Evolutionary conservation across 1,140 invertebrate genomes (phyloP).

Genomic region (Gerris buenoi): DNA sequence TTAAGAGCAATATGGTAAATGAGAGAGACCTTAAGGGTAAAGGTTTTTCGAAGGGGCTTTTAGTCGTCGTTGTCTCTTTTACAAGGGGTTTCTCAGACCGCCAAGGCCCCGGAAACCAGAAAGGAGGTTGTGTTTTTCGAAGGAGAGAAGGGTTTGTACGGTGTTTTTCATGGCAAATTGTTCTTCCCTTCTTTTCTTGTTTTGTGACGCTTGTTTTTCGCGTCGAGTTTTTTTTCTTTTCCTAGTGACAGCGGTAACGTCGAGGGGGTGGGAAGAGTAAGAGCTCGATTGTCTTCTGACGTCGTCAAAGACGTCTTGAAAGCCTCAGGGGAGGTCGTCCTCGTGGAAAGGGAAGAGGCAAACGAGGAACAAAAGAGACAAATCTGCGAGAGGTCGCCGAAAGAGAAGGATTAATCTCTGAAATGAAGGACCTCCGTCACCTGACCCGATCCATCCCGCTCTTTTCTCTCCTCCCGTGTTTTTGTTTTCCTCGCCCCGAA

Average conservation of each 20-base stretch:
- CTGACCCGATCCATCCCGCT: not conserved
- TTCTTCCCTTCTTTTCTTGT: not conserved
- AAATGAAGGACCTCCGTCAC: not conserved
- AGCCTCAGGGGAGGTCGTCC: not conserved
- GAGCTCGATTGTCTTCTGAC: not conserved
- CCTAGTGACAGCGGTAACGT: not conserved
- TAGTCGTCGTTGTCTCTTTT: too few relatives aligned
- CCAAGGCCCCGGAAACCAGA: too few relatives aligned
- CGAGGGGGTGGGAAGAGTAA: not conserved
- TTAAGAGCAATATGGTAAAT: too few relatives aligned
- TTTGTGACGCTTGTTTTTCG: not conserved
- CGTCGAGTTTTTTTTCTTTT: not conserved
- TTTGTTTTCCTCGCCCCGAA: not conserved
- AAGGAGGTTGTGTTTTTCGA: too few relatives aligned
- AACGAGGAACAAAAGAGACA: not conserved
- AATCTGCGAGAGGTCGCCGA: not conserved
- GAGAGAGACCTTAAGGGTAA: too few relatives aligned
- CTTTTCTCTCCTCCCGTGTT: not conserved
- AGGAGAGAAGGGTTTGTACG: too few relatives aligned
- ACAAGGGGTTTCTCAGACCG: too few relatives aligned
- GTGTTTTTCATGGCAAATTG: not conserved
- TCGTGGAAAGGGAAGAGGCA: not conserved
- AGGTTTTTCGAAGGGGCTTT: too few relatives aligned
- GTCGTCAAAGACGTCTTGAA: not conserved
- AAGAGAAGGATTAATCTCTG: not conserved